phyloP scores from a whole-genome alignment of 2,888 invertebrate species.

The Drosophila tripunctata region DNA sequence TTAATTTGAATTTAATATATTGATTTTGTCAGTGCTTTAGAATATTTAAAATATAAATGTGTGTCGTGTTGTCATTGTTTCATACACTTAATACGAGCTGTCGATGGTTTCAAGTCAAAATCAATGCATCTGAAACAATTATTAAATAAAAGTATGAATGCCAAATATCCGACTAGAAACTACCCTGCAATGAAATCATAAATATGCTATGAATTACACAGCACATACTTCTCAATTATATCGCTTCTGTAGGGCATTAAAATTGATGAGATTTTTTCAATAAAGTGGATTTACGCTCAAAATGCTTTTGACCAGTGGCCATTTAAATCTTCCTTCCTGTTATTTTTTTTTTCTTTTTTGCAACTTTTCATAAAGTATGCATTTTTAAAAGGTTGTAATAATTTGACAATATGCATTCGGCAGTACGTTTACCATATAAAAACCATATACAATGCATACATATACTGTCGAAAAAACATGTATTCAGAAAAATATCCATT shows the following conservation, averaged over 20 bases:
- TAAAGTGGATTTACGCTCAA: slow-evolving; percentile 24
- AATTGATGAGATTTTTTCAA: slow-evolving; percentile 6
- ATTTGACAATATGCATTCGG: slow-evolving; percentile 42
- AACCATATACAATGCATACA: slow-evolving; percentile 18
- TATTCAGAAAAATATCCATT: slow-evolving; percentile 20
- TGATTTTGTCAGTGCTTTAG: background rate
- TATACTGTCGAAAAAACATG: slow-evolving; percentile 13
- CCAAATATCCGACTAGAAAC: background rate
- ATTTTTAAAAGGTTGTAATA: slow-evolving; percentile 52
- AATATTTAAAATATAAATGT: slow-evolving; percentile 1
- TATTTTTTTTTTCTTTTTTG: background rate
- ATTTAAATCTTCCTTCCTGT: slow-evolving; percentile 15
- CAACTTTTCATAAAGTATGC: slow-evolving; percentile 29
- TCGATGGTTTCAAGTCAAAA: background rate
- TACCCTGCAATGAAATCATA: background rate
- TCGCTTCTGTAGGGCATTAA: background rate
- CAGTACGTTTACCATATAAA: background rate
- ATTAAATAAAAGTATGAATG: background rate
- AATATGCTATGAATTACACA: background rate
- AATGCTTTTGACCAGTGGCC: slow-evolving; percentile 17
- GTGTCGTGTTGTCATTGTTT: slow-evolving; percentile 6
- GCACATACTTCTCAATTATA: background rate
- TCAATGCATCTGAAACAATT: background rate
- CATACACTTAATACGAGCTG: background rate
- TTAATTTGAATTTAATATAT: slow-evolving; percentile 1